Base-by-base conservation (phyloP, 2,113 vertebrate genomes). In the Aegypius monachus region DNA sequence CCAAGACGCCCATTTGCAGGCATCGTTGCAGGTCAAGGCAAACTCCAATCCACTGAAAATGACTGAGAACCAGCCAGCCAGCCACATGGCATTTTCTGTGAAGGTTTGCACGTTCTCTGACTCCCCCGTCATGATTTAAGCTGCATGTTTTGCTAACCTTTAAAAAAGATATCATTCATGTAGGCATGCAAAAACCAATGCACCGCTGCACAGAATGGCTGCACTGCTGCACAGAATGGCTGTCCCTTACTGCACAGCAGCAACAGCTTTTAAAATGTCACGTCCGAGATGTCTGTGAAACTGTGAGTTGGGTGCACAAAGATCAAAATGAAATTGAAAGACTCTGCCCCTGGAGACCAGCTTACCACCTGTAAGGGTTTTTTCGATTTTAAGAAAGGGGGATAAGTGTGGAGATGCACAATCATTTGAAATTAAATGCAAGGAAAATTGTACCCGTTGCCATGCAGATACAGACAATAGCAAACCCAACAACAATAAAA, bases 241-340 rank as follows among this genome's bases (percentile, higher is more conserved):
- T 5, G 19, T 5, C 50, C 27, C 43, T 50, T 40, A 2, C 32
- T 5, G 31, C 40, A 11, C 74, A 11, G 17, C n/a, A 16, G 53
- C 34, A 6, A 4, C 55, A 31, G 52, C 43, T 18, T 52, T 21
- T 8, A 2, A 52, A 52, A 9, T 3, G 2, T 15, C 62, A 8
- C 3, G 0, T 27, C 55, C 1, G 2, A 68, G 81, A 13, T 2
- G 13, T 6, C 68, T 32, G 16, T 31, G 61, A 29, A 13, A 29
- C 47, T 11, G 36, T 9, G 56, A 50, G 58, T 9, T 9, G 52
- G 65, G 22, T 31, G 38, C 32, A n/a, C 36, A 68, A 11, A 53
- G 47, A 47, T 26, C 45, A 6, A 31, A 13, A 13, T 6, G 25
- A 6, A 26, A 16, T 3, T 11, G 13, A 12, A 45, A n/a, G 16